phyloP scores from a whole-genome alignment of 2,113 vertebrate species.

The Origma solitaria region DNA sequence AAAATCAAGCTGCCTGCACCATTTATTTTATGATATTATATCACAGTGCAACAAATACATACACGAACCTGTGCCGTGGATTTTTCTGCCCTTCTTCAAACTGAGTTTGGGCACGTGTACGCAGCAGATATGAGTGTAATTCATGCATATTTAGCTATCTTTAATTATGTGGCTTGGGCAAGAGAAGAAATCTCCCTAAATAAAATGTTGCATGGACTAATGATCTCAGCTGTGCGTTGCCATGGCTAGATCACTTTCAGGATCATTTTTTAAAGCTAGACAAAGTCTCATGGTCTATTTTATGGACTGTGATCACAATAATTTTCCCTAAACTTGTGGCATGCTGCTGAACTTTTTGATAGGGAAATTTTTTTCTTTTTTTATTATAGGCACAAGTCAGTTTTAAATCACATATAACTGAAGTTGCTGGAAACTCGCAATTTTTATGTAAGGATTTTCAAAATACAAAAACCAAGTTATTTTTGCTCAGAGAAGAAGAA shows the following conservation, averaged over 20 bases:
- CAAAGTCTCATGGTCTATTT: background rate
- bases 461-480: background rate
- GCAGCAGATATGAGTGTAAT: background rate
- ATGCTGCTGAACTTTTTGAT: background rate
- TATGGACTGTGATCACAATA: background rate
- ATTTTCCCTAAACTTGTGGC: background rate
- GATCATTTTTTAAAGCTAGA: background rate
- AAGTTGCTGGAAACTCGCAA: background rate
- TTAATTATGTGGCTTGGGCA: background rate
- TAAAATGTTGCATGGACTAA: background rate
- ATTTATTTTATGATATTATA: background rate
- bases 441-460: background rate
- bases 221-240: background rate
- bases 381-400: no score
- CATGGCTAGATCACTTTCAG: background rate
- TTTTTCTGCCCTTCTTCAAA: background rate
- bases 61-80: background rate
- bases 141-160: background rate
- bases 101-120: background rate
- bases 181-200: background rate
- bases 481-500: background rate
- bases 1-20: rapidly evolving
- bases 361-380: background rate
- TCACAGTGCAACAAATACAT: background rate
- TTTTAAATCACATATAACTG: background rate